Evolutionary conservation across 2,113 vertebrate genomes (phyloP).

Genomic region (Mobula hypostoma): DNA sequence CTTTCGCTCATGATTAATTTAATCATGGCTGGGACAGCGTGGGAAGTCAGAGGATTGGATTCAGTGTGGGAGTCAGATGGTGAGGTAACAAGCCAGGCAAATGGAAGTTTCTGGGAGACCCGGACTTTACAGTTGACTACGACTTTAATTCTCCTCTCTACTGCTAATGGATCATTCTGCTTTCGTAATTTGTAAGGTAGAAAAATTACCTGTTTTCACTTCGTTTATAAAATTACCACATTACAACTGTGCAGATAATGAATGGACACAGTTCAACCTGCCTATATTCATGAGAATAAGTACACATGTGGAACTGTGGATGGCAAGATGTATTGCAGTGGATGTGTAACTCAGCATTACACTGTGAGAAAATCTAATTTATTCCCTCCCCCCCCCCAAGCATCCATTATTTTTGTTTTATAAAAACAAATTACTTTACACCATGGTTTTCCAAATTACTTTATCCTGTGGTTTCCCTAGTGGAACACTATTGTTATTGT

Average conservation of each 20-base stretch:
- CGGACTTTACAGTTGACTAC: no score
- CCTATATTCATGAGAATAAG: neutral
- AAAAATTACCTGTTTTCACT: neutral
- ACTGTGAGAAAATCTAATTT: neutral
- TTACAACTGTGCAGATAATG: neutral
- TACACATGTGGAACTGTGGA: neutral
- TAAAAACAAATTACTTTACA: neutral
- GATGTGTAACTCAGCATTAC: neutral
- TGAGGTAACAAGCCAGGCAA: no score
- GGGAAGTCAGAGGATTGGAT: no score
- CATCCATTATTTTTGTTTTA: constrained; percentile 21
- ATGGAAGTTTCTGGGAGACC: no score
- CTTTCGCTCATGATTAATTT: no score
- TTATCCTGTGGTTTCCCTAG: neutral
- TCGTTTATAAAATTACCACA: neutral
- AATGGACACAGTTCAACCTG: neutral
- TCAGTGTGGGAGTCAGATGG: no score
- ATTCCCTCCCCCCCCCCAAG: neutral
- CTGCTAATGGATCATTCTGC: neutral
- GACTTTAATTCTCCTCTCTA: no score
- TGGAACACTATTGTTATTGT: neutral
- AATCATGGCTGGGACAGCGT: no score
- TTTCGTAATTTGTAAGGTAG: neutral
- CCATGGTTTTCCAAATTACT: neutral
- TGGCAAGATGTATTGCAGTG: neutral